These are phyloP conservation scores for Crypturellus tataupa DNA, from an alignment of 2,797 vertebrate species.

Conservation along the genomic window DNA sequence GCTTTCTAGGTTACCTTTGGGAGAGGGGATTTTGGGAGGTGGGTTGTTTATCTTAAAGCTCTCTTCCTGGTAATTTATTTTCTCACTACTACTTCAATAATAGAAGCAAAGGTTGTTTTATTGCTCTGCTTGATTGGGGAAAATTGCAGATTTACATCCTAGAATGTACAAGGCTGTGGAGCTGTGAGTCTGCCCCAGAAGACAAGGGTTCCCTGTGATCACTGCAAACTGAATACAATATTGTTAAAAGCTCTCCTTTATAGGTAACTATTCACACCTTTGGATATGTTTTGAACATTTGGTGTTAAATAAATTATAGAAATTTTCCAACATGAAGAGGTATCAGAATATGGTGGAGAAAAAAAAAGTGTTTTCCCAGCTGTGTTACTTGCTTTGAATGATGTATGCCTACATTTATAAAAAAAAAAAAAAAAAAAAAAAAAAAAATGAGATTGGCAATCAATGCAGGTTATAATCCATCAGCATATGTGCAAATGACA, in stretches of 20 bases:
- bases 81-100: background rate
- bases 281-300: background rate
- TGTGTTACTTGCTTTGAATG: background rate
- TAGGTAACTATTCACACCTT: background rate
- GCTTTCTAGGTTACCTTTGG: background rate
- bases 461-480: background rate
- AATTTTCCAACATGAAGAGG: background rate
- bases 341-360: background rate
- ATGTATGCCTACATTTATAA: rapidly evolving
- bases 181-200: background rate
- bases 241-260: background rate
- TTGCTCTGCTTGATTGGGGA: background rate
- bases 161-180: rapidly evolving
- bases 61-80: background rate
- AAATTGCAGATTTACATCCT: background rate
- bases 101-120: background rate
- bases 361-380: background rate
- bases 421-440: background rate
- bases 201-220: background rate
- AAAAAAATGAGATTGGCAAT: background rate
- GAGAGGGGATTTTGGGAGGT: background rate
- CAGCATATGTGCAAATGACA: background rate
- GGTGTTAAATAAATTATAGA: rapidly evolving
- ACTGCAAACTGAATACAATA: rapidly evolving
- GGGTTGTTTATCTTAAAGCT: background rate